These are phyloP conservation scores for Dolichomitus sp. DNA, from an alignment of 2,888 invertebrate genomes.

Conservation along the genomic window DNA sequence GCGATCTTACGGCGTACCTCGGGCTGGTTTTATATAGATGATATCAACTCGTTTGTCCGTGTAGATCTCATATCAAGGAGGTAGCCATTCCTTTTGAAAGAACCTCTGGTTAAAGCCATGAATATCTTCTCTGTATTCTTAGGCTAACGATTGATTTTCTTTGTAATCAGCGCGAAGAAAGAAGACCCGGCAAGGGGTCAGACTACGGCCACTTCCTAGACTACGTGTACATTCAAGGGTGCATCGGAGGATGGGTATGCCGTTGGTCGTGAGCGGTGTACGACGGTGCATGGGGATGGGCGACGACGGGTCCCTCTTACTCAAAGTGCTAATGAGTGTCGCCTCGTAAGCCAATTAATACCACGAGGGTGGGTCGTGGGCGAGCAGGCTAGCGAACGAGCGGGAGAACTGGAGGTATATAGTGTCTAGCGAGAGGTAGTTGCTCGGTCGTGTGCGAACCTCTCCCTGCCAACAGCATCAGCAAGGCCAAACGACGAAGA, in stretches of 20 bases:
- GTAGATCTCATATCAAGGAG: not conserved
- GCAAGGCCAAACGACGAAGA: constrained; percentile 58
- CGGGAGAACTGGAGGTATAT: constrained; percentile 42
- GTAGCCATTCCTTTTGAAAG: not conserved
- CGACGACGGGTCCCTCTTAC: constrained; percentile 75
- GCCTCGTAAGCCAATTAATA: constrained; percentile 86
- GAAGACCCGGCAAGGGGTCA: not conserved
- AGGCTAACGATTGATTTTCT: not conserved
- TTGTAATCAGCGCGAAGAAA: constrained; percentile 9
- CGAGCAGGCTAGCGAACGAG: constrained; percentile 47
- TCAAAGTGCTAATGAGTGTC: constrained; percentile 86
- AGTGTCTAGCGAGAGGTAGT: constrained; percentile 42
- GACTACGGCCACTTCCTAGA: not conserved
- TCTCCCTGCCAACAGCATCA: constrained; percentile 26
- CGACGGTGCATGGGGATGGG: constrained; percentile 28
- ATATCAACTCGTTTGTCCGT: constrained; percentile 6
- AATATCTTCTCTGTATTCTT: not conserved
- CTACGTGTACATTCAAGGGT: constrained; percentile 31
- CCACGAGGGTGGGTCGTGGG: constrained; percentile 72
- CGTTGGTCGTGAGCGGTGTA: constrained; percentile 44
- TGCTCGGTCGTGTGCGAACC: constrained; percentile 40
- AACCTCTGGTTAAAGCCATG: not conserved
- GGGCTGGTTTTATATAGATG: not conserved
- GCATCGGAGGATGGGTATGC: constrained; percentile 14
- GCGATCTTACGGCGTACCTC: constrained; percentile 25